A percentile compares a stretch with the other conserved stretches of the same genome.
Evolutionary conservation across 2,888 invertebrate genomes (phyloP).

Genomic region (Aleiodes testaceus): DNA sequence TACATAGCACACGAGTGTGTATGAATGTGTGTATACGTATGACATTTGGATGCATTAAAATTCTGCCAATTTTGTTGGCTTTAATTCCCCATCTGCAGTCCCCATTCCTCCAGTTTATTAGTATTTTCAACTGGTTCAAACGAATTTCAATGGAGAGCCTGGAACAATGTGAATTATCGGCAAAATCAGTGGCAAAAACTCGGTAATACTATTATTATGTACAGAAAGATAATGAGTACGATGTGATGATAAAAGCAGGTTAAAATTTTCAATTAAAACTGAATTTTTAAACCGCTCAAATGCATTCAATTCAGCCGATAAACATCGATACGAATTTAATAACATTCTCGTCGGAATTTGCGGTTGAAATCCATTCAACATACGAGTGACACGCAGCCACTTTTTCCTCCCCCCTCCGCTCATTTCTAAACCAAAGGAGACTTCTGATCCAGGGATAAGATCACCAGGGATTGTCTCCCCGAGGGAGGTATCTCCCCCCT

Average conservation of each 20-base stretch:
- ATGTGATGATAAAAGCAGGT: no score
- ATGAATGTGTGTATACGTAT: constrained; percentile 40
- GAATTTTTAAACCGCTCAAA: no score
- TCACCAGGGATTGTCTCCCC: constrained; percentile 58
- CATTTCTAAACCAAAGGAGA: constrained; percentile 55
- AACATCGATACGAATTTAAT: no score
- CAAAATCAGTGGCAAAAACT: constrained; percentile 36
- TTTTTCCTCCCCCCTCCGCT: constrained; percentile 42
- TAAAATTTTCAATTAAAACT: no score
- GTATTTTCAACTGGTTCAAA: constrained; percentile 21
- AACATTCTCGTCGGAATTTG: no score
- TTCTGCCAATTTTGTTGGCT: background rate
- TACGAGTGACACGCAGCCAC: no score
- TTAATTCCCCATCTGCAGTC: no score
- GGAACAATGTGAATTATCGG: constrained; percentile 44
- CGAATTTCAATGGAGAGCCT: constrained; percentile 34
- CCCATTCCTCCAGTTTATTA: no score
- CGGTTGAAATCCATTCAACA: no score
- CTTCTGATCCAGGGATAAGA: constrained; percentile 67
- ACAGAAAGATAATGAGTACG: no score
- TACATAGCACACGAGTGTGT: constrained; percentile 44
- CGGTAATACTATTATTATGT: no score
- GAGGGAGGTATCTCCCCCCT: constrained; percentile 45
- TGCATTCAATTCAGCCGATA: no score
- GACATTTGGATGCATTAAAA: constrained; percentile 37